Evolutionary conservation across 2,888 invertebrate genomes (phyloP).

Genomic region (Cataglyphis livida): DNA sequence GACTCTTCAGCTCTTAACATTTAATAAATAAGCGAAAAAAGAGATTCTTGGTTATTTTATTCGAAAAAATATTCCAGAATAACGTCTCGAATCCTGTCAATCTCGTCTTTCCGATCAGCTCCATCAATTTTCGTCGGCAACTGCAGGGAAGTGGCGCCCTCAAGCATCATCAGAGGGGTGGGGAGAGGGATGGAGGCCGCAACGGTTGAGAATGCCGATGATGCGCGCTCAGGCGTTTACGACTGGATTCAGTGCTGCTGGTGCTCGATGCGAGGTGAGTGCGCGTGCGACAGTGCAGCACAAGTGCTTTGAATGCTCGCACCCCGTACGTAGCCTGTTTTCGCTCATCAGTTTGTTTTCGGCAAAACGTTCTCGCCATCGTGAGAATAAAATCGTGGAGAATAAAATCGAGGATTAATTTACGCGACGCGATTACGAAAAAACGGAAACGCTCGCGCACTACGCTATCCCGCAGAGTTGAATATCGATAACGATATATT

Average conservation of each 20-base stretch:
- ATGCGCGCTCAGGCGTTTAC: constrained; percentile 70
- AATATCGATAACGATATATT: background rate
- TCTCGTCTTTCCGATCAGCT: background rate
- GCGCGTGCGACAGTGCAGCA: constrained; percentile 60
- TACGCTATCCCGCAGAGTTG: background rate
- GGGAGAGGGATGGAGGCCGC: constrained; percentile 24
- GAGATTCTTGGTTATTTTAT: background rate
- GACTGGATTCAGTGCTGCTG: constrained; percentile 70
- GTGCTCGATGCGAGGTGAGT: constrained; percentile 75
- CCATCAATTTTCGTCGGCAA: background rate
- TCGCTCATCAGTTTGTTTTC: constrained; percentile 52
- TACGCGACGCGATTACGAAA: background rate
- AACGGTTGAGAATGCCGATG: constrained; percentile 74
- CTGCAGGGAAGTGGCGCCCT: constrained; percentile 60
- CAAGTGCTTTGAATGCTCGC: constrained; percentile 65
- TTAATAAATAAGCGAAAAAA: background rate
- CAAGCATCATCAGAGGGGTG: constrained; percentile 21
- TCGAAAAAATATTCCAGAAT: background rate
- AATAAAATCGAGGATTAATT: background rate
- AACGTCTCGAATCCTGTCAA: background rate
- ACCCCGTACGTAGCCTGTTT: constrained; percentile 58
- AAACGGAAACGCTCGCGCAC: background rate
- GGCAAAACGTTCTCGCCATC: constrained; percentile 44
- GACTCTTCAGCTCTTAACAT: background rate
- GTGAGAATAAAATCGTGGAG: constrained; percentile 52